A percentile compares a stretch with the other conserved stretches of the same genome.
Evolutionary conservation across 2,888 invertebrate species (phyloP).

Genomic region (Dryocosmus kuriphilus): DNA sequence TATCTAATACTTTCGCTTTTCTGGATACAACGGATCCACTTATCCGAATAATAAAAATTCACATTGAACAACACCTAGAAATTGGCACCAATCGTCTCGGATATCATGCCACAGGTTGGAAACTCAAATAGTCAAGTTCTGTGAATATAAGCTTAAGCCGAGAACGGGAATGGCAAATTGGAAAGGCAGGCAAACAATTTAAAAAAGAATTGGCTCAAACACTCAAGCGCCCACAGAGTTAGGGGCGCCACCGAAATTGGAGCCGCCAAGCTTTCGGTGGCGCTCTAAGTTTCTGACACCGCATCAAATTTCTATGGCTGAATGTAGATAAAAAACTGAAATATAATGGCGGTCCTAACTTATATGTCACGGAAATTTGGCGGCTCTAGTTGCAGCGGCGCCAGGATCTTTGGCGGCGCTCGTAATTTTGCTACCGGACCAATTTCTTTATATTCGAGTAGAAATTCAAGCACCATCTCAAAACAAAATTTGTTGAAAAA

Average conservation of each 20-base stretch:
- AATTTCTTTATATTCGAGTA: neutral
- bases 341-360: too few species aligned
- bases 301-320: too few species aligned
- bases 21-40: slow-evolving; percentile 16
- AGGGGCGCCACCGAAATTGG: neutral
- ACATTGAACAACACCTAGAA: neutral
- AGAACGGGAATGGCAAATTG: slow-evolving; percentile 3
- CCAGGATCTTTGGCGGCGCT: neutral
- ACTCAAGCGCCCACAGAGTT: neutral
- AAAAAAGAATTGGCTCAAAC: neutral
- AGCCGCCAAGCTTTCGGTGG: neutral
- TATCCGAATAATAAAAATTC: neutral
- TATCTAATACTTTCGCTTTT: slow-evolving; percentile 41
- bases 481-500: neutral
- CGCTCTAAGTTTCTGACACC: too few species aligned
- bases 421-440: neutral
- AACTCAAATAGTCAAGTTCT: neutral
- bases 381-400: too few species aligned
- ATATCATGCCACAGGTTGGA: neutral
- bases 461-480: neutral
- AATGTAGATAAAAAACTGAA: too few species aligned
- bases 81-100: neutral
- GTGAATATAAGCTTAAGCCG: neutral
- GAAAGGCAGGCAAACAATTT: neutral
- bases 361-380: too few species aligned